Evolutionary conservation across 2,888 invertebrate species (phyloP).

Genomic region (Axea sp.): DNA sequence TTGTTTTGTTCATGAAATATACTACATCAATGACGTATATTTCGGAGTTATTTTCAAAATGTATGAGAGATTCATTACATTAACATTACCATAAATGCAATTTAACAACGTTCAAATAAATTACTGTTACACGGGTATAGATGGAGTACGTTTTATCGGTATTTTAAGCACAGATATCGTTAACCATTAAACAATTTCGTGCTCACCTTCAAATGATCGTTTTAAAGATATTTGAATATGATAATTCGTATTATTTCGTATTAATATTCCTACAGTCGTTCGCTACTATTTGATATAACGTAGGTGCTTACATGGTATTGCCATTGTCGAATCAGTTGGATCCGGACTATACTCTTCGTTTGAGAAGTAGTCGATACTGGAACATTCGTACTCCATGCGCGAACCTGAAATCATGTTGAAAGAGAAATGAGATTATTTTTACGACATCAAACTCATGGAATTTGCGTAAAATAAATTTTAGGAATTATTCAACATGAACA

Average conservation of each 20-base stretch:
- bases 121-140: too few species aligned
- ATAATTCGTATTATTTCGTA: slow-evolving; percentile 18
- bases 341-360: slow-evolving; percentile 92
- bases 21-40: too few species aligned
- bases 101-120: slow-evolving; percentile 1
- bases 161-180: too few species aligned
- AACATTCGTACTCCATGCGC: slow-evolving; percentile 85
- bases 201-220: slow-evolving; percentile 4
- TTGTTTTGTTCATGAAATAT: too few species aligned
- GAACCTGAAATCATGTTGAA: slow-evolving; percentile 82
- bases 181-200: too few species aligned
- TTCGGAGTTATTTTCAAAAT: too few species aligned
- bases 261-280: slow-evolving; percentile 9
- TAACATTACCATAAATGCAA: not conserved
- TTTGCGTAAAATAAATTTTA: slow-evolving; percentile 12
- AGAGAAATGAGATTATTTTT: slow-evolving; percentile 38
- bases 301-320: slow-evolving; percentile 92
- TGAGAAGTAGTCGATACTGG: slow-evolving; percentile 93
- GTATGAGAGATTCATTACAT: too few species aligned
- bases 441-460: slow-evolving; percentile 9
- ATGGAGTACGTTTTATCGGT: too few species aligned
- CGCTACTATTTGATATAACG: slow-evolving; percentile 26
- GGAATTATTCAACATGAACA: slow-evolving; percentile 10
- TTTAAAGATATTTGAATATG: not conserved
- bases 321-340: slow-evolving; percentile 93